Conservation (phyloP, 2,113 vertebrate species). For the Dasyornis broadbenti region DNA sequence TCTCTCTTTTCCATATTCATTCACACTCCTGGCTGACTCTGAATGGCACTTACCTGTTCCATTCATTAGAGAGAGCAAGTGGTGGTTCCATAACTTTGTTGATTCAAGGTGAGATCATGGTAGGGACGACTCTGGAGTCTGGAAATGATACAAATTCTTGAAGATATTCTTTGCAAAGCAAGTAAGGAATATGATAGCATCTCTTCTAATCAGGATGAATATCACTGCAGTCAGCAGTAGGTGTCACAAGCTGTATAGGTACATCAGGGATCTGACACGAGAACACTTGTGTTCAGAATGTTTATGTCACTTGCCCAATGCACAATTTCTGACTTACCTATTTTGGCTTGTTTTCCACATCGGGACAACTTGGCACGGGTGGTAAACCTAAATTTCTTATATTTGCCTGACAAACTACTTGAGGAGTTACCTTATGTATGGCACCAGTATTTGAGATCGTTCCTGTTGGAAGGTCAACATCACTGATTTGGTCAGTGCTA, state of each 20-base stretch:
- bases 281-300: neutral
- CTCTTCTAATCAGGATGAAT: constrained; percentile 12
- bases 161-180: neutral
- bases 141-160: neutral
- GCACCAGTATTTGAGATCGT: neutral
- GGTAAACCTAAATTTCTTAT: neutral
- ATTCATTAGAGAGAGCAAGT: constrained; percentile 23
- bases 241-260: constrained; percentile 28
- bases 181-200: neutral
- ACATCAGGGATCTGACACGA: neutral
- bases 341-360: neutral
- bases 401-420: neutral
- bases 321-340: neutral
- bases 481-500: neutral
- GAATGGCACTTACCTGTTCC: constrained; percentile 20
- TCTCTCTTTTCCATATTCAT: constrained; percentile 36
- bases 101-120: constrained; percentile 4
- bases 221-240: constrained; percentile 35
- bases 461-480: neutral
- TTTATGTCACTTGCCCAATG: neutral
- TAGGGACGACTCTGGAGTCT: constrained; percentile 3
- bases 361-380: neutral
- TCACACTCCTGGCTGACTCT: constrained; percentile 15
- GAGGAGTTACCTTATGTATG: neutral
- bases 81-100: neutral